Evolutionary conservation across 2,113 vertebrate species (phyloP), one percentile per base, ranked within the genome.

Genomic region (Dicaeum eximium): DNA sequence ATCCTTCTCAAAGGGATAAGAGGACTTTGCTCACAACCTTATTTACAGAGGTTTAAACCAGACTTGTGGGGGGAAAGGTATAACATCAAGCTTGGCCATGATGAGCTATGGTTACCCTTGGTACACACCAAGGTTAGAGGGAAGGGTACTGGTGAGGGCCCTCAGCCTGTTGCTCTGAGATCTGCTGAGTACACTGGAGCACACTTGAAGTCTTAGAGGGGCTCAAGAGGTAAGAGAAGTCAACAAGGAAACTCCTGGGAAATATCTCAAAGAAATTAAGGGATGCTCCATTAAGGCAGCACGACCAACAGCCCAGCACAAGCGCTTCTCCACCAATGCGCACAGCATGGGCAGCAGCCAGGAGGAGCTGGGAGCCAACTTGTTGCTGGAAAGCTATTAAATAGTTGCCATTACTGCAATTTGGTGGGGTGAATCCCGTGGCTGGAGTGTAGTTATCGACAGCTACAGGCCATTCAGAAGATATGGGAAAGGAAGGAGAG

Each of bases 301-400:
- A 64, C 0, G 7, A 21, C 5, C 1, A 6, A 48, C 14, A 87
- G 37, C 6, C 6, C 12, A 48, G 24, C 10, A 83, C 21, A 45
- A 23, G 9, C 20, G 11, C 15, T 8, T 87, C 27, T 53, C 13
- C 19, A 47, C 13, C 18, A 35, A 20, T 9, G 20, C 11, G 42
- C 6, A 6, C 20, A 22, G 24, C 13, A 17, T 11, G 22, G 10
- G 8, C 35, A 64, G 60, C 19, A 72, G 22, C 11, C 9, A 58
- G 17, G 16, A 54, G 31, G 4, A 83, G 19, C 1, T 84, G 33
- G 11, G 60, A 80, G 48, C 9, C 67, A 45, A 7, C 0, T 0
- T 16, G 42, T 30, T 87, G 11, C 22, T 67, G 66, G 42, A 71
- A 67, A 67, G 1, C 14, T 77, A 5, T 5, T 2, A 56, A 30